Evolutionary conservation across 2,888 invertebrate species (phyloP), one percentile per base, ranked within the genome.

Genomic region (Ditula angustiorana): DNA sequence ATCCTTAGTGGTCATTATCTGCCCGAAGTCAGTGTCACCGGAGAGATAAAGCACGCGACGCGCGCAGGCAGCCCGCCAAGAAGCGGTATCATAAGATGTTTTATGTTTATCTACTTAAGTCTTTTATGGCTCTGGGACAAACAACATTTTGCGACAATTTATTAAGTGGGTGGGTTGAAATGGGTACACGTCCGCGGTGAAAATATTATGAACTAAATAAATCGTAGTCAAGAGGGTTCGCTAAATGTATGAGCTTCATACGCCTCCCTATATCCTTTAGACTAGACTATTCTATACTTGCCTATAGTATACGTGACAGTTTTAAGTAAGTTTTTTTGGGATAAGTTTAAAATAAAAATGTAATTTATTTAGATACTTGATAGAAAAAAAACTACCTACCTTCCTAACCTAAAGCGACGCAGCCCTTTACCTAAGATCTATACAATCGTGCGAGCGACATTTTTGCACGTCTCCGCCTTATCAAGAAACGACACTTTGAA

Each of bases 51-150:
- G 21, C 21, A 21, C 16, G 59, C 50, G 19, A 28, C 24, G 49
- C 26, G 28, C 23, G 13, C 30, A 24, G 44, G 52, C 52, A 44
- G 30, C 52, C 24, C 30, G 61, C 61, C 61, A 61, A 53, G 52
- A 26, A 26, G 35, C 44, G 44, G 10, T 52, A 60, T 60, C 60
- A 11, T 30, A 28, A 52, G 8, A 30, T 33, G 30, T 30, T 46
- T 30, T 52, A 41, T 50, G 13, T 28, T 30, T 52, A 23, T 23
- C 41, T 33, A n/a, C n/a, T n/a, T n/a, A 23, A 53, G 50, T 50
- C 50, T 19, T 41, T 41, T 41, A 19, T 3, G 41, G 41, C 19
- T 19, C 21, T 11, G 30, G 5, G 2, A 16, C 26, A 8, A 50
- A 28, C 49, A 28, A 16, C 11, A 30, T 19, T 30, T 50, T 5